A percentile compares a stretch with the other conserved stretches of the same genome.
These are phyloP conservation scores for Drosophila algonquin DNA, from an alignment of 2,888 invertebrate genomes.

Conservation along the genomic window DNA sequence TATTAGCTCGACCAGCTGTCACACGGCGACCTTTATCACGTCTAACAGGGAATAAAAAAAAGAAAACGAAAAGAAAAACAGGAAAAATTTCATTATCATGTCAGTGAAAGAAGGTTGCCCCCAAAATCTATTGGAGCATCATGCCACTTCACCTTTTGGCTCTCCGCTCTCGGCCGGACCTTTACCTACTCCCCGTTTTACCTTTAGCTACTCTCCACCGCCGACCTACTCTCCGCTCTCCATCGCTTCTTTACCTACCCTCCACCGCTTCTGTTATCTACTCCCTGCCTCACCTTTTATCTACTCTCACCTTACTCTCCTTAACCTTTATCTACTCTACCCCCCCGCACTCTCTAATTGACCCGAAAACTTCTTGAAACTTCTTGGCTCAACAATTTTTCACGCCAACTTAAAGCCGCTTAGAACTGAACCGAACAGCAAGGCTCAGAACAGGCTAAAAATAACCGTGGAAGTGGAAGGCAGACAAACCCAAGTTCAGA, in stretches of 20 bases:
- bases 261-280: not conserved
- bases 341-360: conserved; percentile 50
- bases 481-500: conserved; percentile 46
- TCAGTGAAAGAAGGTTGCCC: conserved; percentile 32
- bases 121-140: conserved; percentile 8
- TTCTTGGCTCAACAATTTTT: conserved; percentile 60
- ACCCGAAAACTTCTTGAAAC: conserved; percentile 59
- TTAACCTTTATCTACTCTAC: not conserved
- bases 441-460: too few species aligned
- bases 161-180: too few species aligned
- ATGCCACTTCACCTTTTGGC: conserved; percentile 28
- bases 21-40: conserved; percentile 62
- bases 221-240: not conserved
- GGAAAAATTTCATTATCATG: conserved; percentile 59
- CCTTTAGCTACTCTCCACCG: too few species aligned
- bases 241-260: too few species aligned
- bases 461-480: not conserved
- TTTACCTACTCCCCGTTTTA: too few species aligned
- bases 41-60: conserved; percentile 29
- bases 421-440: conserved; percentile 25
- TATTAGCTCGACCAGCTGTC: conserved; percentile 57
- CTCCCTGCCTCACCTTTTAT: conserved; percentile 9
- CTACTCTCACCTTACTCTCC: not conserved
- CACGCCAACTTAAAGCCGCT: conserved; percentile 75
- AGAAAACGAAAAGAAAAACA: conserved; percentile 6